These are phyloP conservation scores for Linnaemya vulpina DNA, from an alignment of 2,888 invertebrate species.

Conservation along the genomic window DNA sequence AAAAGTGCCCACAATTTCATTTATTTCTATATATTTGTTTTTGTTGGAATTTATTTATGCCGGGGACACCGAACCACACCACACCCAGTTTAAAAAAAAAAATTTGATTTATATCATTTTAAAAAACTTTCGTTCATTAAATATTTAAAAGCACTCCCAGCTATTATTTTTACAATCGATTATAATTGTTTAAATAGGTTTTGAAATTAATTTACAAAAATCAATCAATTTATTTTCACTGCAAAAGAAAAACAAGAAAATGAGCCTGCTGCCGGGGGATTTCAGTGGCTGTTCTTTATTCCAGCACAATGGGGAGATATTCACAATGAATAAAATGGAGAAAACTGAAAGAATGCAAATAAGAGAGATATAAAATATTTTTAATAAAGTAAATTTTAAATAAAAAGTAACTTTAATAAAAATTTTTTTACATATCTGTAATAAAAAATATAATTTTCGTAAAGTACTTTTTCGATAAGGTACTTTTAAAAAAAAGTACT, in stretches of 20 bases:
- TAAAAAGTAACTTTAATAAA: no score
- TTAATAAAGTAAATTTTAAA: no score
- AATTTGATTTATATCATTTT: conserved; percentile 57
- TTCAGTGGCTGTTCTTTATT: background rate
- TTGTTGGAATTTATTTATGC: conserved; percentile 24
- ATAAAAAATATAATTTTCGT: no score
- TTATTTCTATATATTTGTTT: conserved; percentile 4
- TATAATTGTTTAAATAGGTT: conserved; percentile 38
- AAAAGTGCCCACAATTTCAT: conserved; percentile 32
- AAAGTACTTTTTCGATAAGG: no score
- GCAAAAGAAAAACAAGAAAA: background rate
- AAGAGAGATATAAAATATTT: no score
- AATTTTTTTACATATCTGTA: no score
- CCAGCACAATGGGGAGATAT: background rate
- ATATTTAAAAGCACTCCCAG: conserved; percentile 52
- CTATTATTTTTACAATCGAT: conserved; percentile 28
- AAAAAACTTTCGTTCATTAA: conserved; percentile 3
- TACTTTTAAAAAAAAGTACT: no score
- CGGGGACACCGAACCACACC: conserved; percentile 39
- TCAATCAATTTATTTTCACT: conserved; percentile 38
- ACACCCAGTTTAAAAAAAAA: conserved; percentile 46
- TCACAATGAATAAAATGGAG: background rate
- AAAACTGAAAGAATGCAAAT: no score
- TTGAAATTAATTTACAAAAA: conserved; percentile 54
- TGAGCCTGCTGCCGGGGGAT: background rate